These are phyloP conservation scores for Halichoerus grypus DNA, from an alignment of 2,113 vertebrate species.

Conservation along the genomic window DNA sequence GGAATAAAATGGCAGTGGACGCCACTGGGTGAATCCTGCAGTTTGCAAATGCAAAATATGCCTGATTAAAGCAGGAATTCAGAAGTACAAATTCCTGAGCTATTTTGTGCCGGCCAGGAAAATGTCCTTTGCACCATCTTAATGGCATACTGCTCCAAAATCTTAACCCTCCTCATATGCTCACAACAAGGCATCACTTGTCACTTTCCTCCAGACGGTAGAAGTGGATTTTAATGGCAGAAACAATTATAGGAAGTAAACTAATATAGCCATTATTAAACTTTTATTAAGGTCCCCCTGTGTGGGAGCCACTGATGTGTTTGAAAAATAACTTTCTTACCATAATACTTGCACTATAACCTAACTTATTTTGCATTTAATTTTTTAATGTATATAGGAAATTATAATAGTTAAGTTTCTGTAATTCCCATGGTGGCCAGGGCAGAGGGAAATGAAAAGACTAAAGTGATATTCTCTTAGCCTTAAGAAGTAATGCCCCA, in stretches of 20 bases:
- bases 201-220: slow-evolving; percentile 40
- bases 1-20: neutral
- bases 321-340: slow-evolving; percentile 69
- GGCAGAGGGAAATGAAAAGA: slow-evolving; percentile 40
- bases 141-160: neutral
- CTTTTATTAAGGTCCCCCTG: slow-evolving; percentile 71
- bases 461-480: slow-evolving; percentile 39
- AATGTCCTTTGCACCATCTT: neutral
- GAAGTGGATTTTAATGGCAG: slow-evolving; percentile 33
- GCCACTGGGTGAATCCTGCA: neutral
- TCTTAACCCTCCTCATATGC: neutral
- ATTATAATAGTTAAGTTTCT: slow-evolving; percentile 65
- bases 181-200: neutral
- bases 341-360: slow-evolving; percentile 64
- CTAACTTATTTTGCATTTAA: slow-evolving; percentile 66
- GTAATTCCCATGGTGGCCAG: neutral
- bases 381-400: slow-evolving; percentile 63
- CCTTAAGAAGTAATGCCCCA: neutral
- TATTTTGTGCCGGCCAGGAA: neutral
- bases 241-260: slow-evolving; percentile 65
- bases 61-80: neutral
- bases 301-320: slow-evolving; percentile 50
- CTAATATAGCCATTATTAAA: slow-evolving; percentile 72
- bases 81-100: neutral
- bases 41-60: too few relatives aligned